These are phyloP conservation scores for Aptenodytes patagonicus DNA, from an alignment of 2,113 vertebrate species.

Conservation along the genomic window DNA sequence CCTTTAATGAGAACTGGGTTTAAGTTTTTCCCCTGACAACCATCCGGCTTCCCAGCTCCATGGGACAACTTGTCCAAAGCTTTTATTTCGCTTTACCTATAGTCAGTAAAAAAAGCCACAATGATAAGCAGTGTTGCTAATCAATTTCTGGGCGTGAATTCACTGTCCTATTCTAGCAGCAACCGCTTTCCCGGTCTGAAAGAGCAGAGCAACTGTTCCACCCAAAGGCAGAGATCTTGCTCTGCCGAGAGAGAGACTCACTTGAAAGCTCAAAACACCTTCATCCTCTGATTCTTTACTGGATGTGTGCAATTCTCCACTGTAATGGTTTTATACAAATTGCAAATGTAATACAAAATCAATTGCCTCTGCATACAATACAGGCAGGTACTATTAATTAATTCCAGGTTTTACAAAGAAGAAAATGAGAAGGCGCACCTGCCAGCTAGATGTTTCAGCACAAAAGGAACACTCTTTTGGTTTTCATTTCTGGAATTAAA, in stretches of 20 bases:
- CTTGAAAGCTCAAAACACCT: neutral
- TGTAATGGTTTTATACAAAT: neutral
- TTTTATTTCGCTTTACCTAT: neutral
- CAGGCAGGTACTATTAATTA: neutral
- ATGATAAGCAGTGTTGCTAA: neutral
- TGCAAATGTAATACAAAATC: neutral
- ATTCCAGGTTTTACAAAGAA: neutral
- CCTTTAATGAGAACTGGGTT: slow-evolving; percentile 43
- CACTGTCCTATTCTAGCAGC: neutral
- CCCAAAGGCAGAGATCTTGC: neutral
- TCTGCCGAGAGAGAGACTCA: neutral
- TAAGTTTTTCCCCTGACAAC: slow-evolving; percentile 27
- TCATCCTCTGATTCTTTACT: neutral
- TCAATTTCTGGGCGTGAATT: neutral
- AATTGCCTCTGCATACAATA: neutral
- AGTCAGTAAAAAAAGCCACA: neutral
- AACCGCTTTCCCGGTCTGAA: neutral
- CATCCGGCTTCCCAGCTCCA: neutral
- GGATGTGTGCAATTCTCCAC: neutral
- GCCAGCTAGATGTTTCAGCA: neutral
- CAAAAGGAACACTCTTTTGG: neutral
- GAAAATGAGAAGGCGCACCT: neutral
- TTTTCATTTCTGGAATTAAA: neutral
- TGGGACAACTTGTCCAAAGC: neutral
- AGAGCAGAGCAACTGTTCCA: neutral